Evolutionary conservation across 37 sponge, comb jelly and placozoan genomes (phyloP).

Genomic region (Axinella damicornis): DNA sequence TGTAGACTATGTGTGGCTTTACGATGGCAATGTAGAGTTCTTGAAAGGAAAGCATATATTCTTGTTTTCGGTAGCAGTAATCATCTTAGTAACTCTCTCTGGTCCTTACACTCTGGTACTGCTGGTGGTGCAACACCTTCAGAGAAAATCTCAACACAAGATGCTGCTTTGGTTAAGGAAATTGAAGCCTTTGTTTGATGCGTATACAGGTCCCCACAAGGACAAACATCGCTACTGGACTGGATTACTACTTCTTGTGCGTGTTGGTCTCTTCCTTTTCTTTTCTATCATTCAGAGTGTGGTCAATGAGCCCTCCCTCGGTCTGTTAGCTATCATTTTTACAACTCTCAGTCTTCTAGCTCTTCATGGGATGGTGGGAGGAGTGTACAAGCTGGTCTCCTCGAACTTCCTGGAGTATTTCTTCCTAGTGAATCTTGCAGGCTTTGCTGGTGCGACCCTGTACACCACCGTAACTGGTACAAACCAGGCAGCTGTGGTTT

Average conservation of each 20-base stretch:
- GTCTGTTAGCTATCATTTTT: neutral
- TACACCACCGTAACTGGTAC: neutral
- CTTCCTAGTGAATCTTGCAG: neutral
- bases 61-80: neutral
- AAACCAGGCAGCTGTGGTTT: neutral
- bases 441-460: neutral
- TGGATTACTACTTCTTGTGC: constrained; percentile 1
- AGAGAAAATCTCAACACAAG: neutral
- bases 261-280: neutral
- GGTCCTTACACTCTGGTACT: constrained; percentile 24
- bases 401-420: neutral
- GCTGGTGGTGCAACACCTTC: neutral
- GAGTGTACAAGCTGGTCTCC: neutral
- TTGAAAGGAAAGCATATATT: constrained; percentile 3
- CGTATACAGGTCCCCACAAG: constrained; percentile 12
- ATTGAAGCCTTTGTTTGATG: constrained; percentile 17
- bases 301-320: neutral
- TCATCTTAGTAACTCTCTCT: constrained; percentile 5
- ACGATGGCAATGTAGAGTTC: constrained; percentile 24
- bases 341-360: neutral
- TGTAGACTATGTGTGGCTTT: constrained; percentile 1
- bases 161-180: neutral
- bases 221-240: constrained; percentile 20
- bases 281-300: neutral
- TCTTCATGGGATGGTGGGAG: neutral